Evolutionary conservation across 2,888 invertebrate species (phyloP).

Genomic region (Hyppa rectilinea): DNA sequence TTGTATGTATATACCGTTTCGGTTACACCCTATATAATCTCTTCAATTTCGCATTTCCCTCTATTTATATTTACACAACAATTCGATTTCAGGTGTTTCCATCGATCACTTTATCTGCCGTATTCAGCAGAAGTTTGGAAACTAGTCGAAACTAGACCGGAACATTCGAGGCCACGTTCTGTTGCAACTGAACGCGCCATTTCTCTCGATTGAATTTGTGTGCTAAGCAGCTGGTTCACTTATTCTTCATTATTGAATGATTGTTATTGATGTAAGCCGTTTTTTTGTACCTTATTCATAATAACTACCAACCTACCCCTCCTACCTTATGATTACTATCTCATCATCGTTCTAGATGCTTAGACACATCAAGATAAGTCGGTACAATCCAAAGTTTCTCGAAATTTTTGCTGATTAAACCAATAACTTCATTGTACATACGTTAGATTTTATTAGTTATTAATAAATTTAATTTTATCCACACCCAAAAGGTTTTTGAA

Average conservation of each 20-base stretch:
- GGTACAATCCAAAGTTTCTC: background rate
- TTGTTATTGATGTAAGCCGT: background rate
- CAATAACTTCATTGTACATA: background rate
- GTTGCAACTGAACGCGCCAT: slow-evolving; percentile 16
- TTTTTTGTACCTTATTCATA: background rate
- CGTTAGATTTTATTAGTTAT: background rate
- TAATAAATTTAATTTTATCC: background rate
- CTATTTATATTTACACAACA: background rate
- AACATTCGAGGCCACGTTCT: slow-evolving; percentile 37
- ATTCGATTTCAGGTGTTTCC: slow-evolving; percentile 28
- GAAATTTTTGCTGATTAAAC: background rate
- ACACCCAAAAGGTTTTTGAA: background rate
- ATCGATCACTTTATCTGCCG: slow-evolving; percentile 41
- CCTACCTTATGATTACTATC: no score
- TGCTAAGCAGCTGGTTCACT: slow-evolving; percentile 4
- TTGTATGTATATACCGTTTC: no score
- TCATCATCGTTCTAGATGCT: no score
- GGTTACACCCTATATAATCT: no score
- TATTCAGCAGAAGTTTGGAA: slow-evolving; percentile 46
- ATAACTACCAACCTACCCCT: no score
- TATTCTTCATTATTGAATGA: slow-evolving; percentile 6
- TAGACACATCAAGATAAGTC: no score
- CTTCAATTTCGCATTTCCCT: background rate
- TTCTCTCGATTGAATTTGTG: slow-evolving; percentile 23
- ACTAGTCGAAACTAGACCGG: slow-evolving; percentile 50